phyloP scores from a whole-genome alignment of 2,888 invertebrate genomes.

The Oxytorus armatus region DNA sequence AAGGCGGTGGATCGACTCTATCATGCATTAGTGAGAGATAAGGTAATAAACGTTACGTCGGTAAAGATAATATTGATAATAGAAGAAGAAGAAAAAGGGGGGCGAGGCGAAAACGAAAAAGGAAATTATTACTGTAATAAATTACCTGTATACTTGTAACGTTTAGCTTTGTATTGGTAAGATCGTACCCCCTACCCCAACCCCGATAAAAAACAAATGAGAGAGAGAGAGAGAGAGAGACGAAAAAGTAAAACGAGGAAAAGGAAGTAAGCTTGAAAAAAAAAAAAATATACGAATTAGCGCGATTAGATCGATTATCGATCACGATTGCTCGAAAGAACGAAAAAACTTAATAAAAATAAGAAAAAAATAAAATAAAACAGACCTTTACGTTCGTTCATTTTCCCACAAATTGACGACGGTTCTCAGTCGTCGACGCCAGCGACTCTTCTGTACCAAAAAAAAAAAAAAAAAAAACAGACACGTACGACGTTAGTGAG shows the following conservation, averaged over 20 bases:
- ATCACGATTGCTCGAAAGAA: too few relatives aligned
- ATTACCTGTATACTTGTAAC: conserved; percentile 83
- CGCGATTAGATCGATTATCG: conserved; percentile 57
- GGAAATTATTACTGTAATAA: conserved; percentile 83
- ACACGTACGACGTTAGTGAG: too few relatives aligned
- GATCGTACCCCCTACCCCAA: conserved; percentile 75
- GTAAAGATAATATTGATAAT: conserved; percentile 77
- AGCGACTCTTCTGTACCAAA: conserved; percentile 26
- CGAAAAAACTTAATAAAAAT: conserved; percentile 61
- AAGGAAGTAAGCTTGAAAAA: conserved; percentile 47
- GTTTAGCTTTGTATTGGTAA: conserved; percentile 84
- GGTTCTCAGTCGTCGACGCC: conserved; percentile 48
- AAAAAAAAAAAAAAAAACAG: too few relatives aligned
- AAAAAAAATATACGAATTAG: too few relatives aligned
- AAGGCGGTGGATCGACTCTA: conserved; percentile 78
- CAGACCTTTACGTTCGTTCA: conserved; percentile 81
- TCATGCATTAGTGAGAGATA: conserved; percentile 81
- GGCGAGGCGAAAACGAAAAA: conserved; percentile 68
- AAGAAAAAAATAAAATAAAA: conserved; percentile 67
- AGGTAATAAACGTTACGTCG: conserved; percentile 80
- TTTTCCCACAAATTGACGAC: conserved; percentile 59
- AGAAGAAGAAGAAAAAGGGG: conserved; percentile 71
- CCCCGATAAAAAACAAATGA: not conserved
- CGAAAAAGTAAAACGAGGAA: conserved; percentile 44
- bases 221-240: conserved; percentile 4